These are phyloP conservation scores for Symphodus melops DNA, from an alignment of 2,113 vertebrate genomes.

Conservation along the genomic window DNA sequence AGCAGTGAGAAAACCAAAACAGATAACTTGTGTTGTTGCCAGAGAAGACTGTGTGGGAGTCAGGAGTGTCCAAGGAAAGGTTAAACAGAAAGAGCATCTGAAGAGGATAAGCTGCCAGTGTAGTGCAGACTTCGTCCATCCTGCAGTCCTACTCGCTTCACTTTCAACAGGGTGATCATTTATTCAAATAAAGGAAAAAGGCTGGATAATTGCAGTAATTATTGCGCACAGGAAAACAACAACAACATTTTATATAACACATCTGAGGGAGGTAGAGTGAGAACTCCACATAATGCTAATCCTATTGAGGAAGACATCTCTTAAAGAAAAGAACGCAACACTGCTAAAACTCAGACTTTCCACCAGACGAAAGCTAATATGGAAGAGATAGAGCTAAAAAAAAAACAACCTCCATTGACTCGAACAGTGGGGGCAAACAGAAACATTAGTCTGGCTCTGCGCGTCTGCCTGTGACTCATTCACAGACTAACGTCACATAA, in stretches of 20 bases:
- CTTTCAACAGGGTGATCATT: not conserved
- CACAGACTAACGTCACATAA: conserved; percentile 25
- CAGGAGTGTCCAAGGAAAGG: not conserved
- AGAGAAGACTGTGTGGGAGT: not conserved
- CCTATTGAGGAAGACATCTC: too few relatives aligned
- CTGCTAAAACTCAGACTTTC: not conserved
- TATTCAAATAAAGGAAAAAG: too few relatives aligned
- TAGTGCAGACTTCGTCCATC: not conserved
- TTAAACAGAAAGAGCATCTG: not conserved
- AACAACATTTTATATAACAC: too few relatives aligned
- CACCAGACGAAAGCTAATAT: not conserved
- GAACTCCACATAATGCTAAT: too few relatives aligned
- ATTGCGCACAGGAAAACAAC: too few relatives aligned
- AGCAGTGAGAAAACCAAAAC: too few relatives aligned
- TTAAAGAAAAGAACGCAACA: too few relatives aligned
- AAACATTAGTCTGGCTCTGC: conserved; percentile 9
- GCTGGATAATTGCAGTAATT: too few relatives aligned
- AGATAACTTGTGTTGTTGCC: too few relatives aligned
- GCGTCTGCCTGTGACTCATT: conserved; percentile 28
- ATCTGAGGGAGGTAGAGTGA: too few relatives aligned
- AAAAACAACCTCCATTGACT: conserved; percentile 15
- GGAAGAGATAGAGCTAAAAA: not conserved
- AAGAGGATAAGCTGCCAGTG: not conserved
- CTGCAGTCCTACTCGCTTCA: too few relatives aligned
- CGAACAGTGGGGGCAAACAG: not conserved